Evolutionary conservation across 64 coral and sea anemone species (phyloP).

Genomic region (Catalaphyllia jardinei): DNA sequence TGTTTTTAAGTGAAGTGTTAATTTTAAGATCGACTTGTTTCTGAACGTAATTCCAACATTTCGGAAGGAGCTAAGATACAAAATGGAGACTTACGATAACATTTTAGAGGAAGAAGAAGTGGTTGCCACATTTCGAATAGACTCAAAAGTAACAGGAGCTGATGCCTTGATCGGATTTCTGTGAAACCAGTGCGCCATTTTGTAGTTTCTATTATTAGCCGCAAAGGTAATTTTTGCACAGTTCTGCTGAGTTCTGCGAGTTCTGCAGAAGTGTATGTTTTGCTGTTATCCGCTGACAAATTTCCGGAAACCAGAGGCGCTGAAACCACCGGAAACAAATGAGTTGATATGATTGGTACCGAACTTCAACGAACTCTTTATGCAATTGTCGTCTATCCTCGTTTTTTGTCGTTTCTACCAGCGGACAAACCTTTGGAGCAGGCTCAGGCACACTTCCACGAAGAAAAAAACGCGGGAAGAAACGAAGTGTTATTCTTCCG

Average conservation of each 20-base stretch:
- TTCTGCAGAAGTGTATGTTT: background rate
- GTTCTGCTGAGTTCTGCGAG: too few relatives aligned
- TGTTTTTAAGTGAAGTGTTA: too few relatives aligned
- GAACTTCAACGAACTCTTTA: background rate
- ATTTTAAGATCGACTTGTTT: too few relatives aligned
- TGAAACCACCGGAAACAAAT: too few relatives aligned
- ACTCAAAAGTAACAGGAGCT: constrained; percentile 96
- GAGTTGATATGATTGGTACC: background rate
- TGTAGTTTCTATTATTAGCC: constrained; percentile 22
- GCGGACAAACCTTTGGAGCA: background rate
- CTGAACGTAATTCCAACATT: too few relatives aligned
- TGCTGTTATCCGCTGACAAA: background rate
- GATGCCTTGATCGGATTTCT: constrained; percentile 98
- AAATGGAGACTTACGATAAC: constrained; percentile 66
- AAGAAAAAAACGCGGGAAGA: background rate
- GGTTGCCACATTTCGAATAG: constrained; percentile 73
- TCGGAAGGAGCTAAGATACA: background rate
- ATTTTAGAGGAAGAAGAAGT: constrained; percentile 82
- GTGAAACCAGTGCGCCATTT: constrained; percentile 99
- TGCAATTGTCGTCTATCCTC: background rate
- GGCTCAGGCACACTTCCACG: too few relatives aligned
- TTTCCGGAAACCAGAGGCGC: background rate
- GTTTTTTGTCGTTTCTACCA: constrained; percentile 34
- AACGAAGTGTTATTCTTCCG: background rate
- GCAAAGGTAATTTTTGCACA: background rate